A percentile compares a stretch with the other conserved stretches of the same genome.
These are phyloP conservation scores for Meloe dianella DNA, from an alignment of 2,888 invertebrate species.

Conservation along the genomic window DNA sequence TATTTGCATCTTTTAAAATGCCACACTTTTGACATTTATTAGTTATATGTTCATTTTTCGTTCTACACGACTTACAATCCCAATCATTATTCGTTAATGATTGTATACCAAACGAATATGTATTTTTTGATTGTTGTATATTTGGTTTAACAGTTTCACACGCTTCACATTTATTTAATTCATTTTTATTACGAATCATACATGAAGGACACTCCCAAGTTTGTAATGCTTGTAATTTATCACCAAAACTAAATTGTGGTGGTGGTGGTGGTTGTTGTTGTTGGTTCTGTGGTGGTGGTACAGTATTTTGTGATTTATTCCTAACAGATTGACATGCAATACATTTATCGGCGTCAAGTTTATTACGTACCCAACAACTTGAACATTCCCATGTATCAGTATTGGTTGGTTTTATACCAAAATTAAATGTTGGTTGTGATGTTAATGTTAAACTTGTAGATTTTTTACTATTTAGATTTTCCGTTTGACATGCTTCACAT, in stretches of 20 bases:
- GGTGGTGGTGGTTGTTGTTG: neutral
- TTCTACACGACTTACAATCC: constrained; percentile 26
- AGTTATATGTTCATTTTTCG: constrained; percentile 40
- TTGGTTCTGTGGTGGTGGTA: neutral
- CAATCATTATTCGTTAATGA: constrained; percentile 16
- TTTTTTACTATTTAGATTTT: constrained; percentile 4
- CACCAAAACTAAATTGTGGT: constrained; percentile 46
- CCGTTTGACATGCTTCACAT: constrained; percentile 65
- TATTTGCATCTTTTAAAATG: constrained; percentile 54
- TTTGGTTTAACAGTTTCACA: constrained; percentile 60
- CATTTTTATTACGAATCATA: constrained; percentile 63
- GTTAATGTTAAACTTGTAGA: no score
- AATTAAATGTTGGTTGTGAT: constrained; percentile 56
- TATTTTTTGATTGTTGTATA: constrained; percentile 17
- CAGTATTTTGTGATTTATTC: neutral
- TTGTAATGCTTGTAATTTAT: constrained; percentile 45
- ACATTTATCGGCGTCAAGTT: constrained; percentile 56
- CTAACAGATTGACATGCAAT: neutral
- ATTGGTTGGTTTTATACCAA: constrained; percentile 23
- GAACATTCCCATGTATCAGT: constrained; percentile 62
- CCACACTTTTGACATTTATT: constrained; percentile 63
- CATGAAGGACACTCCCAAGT: constrained; percentile 66
- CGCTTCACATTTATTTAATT: constrained; percentile 61
- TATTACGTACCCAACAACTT: constrained; percentile 63
- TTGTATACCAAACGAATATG: constrained; percentile 50